Evolutionary conservation across 2,797 vertebrate genomes (phyloP), one percentile per base, ranked within the genome.

Genomic region (Esox masquinongy): DNA sequence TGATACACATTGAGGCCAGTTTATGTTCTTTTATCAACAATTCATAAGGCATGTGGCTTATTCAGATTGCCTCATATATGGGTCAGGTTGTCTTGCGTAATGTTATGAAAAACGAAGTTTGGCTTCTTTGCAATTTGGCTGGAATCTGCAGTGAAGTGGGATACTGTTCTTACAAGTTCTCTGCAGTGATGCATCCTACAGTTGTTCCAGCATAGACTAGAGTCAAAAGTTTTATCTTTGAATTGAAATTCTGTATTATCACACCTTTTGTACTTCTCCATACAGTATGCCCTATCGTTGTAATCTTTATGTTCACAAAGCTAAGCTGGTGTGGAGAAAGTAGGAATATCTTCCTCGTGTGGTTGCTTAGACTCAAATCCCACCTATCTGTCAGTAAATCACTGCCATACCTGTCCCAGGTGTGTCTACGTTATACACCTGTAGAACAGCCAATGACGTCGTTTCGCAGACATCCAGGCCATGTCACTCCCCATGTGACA

Each of bases 401-500:
- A 51, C 22, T 47, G 22, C 39, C 72, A 26, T 36, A 64, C 59
- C 49, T 72, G 70, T 19, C 50, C 17, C 47, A 39, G 49, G 70
- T 72, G 50, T 72, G 78, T 53, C 2, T 5, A 11, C 9, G 56
- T 61, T 26, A 8, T 81, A 82, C 72, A 74, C 73, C 61, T 72
- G 69, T 47, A 26, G 51, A 47, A 78, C 74, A 59, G 80, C 66
- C 75, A 72, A 22, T 86, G 83, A 87, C 76, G 17, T 50, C 5
- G 8, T 49, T 80, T 34, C 36, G 84, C 49, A 74, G 84, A 81
- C 83, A 85, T 91, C 47, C 77, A 56, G 72, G 56, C 61, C 22
- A 66, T 82, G 83, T 85, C 88, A 80, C 59, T 68, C 72, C 24
- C 68, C 87, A 85, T 88, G 84, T 89, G 87, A 91, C 80, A 50